phyloP scores from a whole-genome alignment of 2,888 invertebrate species.

The Luffia ferchaultella region DNA sequence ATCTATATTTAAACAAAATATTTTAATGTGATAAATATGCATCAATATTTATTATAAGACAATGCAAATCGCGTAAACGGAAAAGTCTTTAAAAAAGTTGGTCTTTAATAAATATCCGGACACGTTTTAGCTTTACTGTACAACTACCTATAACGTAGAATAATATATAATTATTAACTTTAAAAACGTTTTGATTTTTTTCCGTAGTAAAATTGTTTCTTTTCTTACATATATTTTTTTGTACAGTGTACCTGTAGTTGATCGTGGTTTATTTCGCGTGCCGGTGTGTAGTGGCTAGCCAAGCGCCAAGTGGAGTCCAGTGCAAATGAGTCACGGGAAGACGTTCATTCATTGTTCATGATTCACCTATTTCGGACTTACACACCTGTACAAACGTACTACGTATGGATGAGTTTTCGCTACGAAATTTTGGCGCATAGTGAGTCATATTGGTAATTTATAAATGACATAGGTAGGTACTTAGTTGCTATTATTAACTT shows the following conservation, averaged over 20 bases:
- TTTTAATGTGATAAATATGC: too few species aligned
- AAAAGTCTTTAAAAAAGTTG: too few species aligned
- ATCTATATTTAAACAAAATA: too few species aligned
- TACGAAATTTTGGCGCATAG: neutral
- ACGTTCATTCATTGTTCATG: neutral
- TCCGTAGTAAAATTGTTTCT: neutral
- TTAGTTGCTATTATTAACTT: too few species aligned
- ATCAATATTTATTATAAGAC: too few species aligned
- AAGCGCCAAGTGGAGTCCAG: neutral
- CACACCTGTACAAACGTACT: neutral
- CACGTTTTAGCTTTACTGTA: too few species aligned
- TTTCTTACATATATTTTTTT: neutral
- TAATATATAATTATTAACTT: too few species aligned
- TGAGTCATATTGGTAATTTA: neutral
- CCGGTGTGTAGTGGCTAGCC: neutral
- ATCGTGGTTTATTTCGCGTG: neutral
- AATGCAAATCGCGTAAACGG: too few species aligned
- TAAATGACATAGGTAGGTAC: too few species aligned
- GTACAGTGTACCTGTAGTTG: neutral
- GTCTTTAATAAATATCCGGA: too few species aligned
- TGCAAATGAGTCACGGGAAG: neutral
- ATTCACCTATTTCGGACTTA: neutral
- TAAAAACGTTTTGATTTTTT: too few species aligned
- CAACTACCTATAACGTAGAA: too few species aligned
- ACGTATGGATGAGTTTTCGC: neutral